These are phyloP conservation scores for Orussus abietinus DNA, from an alignment of 1,140 invertebrate species.

Conservation along the genomic window DNA sequence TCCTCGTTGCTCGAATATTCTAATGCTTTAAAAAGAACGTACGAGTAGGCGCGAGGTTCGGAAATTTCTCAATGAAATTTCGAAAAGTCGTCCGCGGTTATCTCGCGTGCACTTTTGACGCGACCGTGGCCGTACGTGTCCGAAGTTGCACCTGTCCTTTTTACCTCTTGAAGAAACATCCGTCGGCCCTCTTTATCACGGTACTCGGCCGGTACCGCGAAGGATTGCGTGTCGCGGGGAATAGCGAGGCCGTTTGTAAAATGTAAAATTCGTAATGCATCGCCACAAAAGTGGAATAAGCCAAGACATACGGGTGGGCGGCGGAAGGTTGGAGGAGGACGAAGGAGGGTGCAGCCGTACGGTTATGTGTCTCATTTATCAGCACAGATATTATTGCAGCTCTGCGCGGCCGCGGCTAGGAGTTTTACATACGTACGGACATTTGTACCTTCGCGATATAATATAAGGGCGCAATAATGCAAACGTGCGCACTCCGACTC, in stretches of 20 bases:
- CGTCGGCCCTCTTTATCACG: slow-evolving; percentile 33
- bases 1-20: no score
- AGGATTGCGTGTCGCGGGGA: slow-evolving; percentile 45
- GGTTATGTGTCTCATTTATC: slow-evolving; percentile 53
- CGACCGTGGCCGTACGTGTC: neutral
- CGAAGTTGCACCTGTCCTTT: no score
- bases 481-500: no score
- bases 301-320: slow-evolving; percentile 36
- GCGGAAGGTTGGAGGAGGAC: slow-evolving; percentile 11
- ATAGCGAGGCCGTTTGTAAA: slow-evolving; percentile 49
- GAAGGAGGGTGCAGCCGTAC: slow-evolving; percentile 36
- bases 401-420: slow-evolving; percentile 42
- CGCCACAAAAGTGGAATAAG: slow-evolving; percentile 50
- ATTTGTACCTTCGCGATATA: slow-evolving; percentile 50
- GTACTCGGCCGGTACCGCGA: slow-evolving; percentile 32
- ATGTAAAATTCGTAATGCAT: slow-evolving; percentile 53
- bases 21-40: no score
- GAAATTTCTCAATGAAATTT: slow-evolving; percentile 23
- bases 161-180: slow-evolving; percentile 15
- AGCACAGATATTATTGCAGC: slow-evolving; percentile 51
- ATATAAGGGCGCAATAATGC: slow-evolving; percentile 51
- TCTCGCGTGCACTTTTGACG: slow-evolving; percentile 23
- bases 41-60: neutral
- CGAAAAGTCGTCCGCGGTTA: slow-evolving; percentile 30
- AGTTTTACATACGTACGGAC: slow-evolving; percentile 50